Percentiles rank a stretch among this genome's conserved stretches.
phyloP scores from a whole-genome alignment of 2,888 invertebrate genomes.

The Microctonus brassicae region DNA sequence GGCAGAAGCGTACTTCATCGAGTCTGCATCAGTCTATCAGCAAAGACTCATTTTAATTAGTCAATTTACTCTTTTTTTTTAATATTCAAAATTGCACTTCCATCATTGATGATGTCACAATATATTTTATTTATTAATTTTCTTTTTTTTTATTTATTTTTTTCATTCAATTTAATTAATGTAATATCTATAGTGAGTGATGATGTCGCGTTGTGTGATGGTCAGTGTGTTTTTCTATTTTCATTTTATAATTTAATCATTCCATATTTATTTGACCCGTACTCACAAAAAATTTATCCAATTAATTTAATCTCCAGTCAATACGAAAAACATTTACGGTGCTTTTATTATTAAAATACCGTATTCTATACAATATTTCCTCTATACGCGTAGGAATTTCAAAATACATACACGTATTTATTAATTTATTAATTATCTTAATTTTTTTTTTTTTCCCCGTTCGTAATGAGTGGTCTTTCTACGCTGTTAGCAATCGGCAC shows the following conservation, averaged over 20 bases:
- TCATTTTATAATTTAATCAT: background rate
- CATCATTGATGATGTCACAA: background rate
- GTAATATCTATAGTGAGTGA: background rate
- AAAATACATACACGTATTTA: constrained; percentile 54
- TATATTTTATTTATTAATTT: background rate
- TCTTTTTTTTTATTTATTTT: background rate
- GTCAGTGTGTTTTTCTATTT: background rate
- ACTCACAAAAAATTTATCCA: background rate
- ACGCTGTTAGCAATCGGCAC: constrained; percentile 56
- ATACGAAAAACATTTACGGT: constrained; percentile 46
- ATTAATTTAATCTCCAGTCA: constrained; percentile 43
- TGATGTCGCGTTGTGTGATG: background rate
- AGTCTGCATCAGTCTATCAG: background rate
- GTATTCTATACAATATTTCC: constrained; percentile 33
- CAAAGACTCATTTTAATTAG: background rate
- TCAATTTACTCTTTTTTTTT: background rate
- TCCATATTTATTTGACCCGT: background rate
- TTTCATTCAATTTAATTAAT: background rate
- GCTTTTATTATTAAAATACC: constrained; percentile 37
- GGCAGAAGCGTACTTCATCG: background rate
- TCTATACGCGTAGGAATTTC: constrained; percentile 51
- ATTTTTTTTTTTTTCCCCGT: background rate
- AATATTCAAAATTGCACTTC: background rate
- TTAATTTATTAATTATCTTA: constrained; percentile 31
- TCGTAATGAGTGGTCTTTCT: constrained; percentile 61